Base-by-base conservation (phyloP, 2,888 invertebrate species). In the Nomada lathburiana region DNA sequence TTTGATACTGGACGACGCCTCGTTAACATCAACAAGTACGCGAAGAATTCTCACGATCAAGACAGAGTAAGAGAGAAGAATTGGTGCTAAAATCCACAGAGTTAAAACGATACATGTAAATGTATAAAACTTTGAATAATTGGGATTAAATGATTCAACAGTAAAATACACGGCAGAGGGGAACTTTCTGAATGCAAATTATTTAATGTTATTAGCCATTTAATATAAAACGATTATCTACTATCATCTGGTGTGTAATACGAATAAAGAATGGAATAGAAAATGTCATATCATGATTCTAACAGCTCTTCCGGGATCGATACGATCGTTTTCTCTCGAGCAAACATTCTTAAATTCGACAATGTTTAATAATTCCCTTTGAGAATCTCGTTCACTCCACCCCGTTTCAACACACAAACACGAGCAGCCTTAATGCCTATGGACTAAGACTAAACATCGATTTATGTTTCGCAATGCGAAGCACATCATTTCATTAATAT, bases 391-490 rank as follows among this genome's bases (percentile, higher is more conserved):
- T 65, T 60, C 52, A n/a, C 29, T 42, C 29, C 11, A 0, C 11
- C 18, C 20, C 20, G 4, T 29, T 42, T 57, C 68, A 68, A 55
- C 29, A 50, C 67, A 76, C 72, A 72, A 72, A 47, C 47, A 76
- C 79, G 76, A 57, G 62, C 70, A 63, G 55, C 60, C 83, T 81
- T 83, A 81, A 80, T 26, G 47, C 55, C 74, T 84, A 84, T 55
- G 52, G 64, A n/a, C 69, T 81, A 84, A 68, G 53, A 70, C 78
- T 84, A 82, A 78, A 86, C 78, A 83, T 80, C 72, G 76, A 83
- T 76, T 82, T 87, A 88, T 88, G 87, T 88, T 88, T 88, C 86
- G 69, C 81, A 59, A 77, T 85, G 78, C 65, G 83, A 87, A 87
- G 87, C 88, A 87, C 81, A 77, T 85, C 76, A 74, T 76, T 71